Evolutionary conservation across 2,888 invertebrate genomes (phyloP), one percentile per base, ranked within the genome.

Genomic region (Carcina quercana): DNA sequence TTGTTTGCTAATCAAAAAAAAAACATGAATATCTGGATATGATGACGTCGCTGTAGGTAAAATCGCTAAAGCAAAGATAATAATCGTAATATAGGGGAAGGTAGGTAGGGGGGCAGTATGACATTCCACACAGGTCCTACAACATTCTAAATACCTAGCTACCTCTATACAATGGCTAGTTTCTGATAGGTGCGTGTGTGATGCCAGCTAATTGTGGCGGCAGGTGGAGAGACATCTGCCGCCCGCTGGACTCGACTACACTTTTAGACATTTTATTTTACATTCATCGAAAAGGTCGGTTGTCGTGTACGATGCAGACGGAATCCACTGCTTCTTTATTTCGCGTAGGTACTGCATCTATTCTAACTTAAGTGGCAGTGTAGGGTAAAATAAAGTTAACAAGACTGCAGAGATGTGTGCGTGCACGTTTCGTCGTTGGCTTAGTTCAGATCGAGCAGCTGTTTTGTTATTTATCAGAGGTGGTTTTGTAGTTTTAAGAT

Each of bases 191-290:
- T 65, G 69, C 72, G 74, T 72, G 72, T 71, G n/a, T n/a, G n/a
- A n/a, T n/a, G 65, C 56, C 58, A 55, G 52, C 63, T 78, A 76
- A 78, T 78, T 78, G 72, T 60, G 40, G 53, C 32, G 61, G 64
- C 82, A 83, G 82, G 80, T 82, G 82, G 54, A 45, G 50, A 40
- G 59, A 71, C 82, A 82, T 80, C 82, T 82, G 82, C 75, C 72
- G 45, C 59, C 61, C 53, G 52, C 59, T 61, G 67, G 66, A 62
- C 65, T 62, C 54, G 59, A 55, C 51, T 41, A 40, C 43, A 42
- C 50, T 53, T 59, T 47, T 60, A 57, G 63, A 63, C 59, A 71
- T 61, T 66, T 66, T 59, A 61, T 69, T 70, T 67, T n/a, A n/a
- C n/a, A 63, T 62, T 54, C 56, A 50, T 46, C 50, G 42, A 44